Evolutionary conservation across 1,140 invertebrate genomes (phyloP).

Genomic region (Chrysomallon squamiferum): DNA sequence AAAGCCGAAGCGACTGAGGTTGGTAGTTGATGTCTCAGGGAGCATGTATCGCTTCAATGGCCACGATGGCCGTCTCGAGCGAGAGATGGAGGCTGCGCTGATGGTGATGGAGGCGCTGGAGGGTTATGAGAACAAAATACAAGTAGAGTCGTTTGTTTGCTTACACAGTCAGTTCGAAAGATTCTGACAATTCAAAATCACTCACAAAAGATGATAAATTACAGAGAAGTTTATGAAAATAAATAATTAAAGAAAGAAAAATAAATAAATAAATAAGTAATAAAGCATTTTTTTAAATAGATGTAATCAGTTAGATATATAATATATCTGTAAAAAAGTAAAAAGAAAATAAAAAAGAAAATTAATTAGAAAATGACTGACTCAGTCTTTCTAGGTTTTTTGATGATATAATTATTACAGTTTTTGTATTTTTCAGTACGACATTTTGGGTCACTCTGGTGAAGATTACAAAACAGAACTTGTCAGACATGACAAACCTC

Average conservation of each 20-base stretch:
- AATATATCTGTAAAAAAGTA: too few species aligned
- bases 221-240: too few species aligned
- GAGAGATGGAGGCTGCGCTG: slow-evolving; percentile 89
- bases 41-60: slow-evolving; percentile 97
- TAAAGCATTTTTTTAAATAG: too few species aligned
- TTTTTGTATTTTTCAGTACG: slow-evolving; percentile 71
- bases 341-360: not conserved
- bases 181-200: too few species aligned
- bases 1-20: slow-evolving; percentile 85
- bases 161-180: too few species aligned
- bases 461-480: slow-evolving; percentile 80
- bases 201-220: too few species aligned
- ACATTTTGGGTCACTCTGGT: slow-evolving; percentile 93
- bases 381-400: not conserved
- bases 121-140: slow-evolving; percentile 86
- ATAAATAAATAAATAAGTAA: too few species aligned
- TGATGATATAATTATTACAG: slow-evolving; percentile 1
- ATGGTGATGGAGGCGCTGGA: slow-evolving; percentile 94
- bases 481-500: slow-evolving; percentile 75
- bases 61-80: slow-evolving; percentile 89
- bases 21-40: slow-evolving; percentile 88
- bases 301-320: too few species aligned
- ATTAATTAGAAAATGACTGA: not conserved
- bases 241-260: too few species aligned
- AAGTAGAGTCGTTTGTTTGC: slow-evolving; percentile 52